Evolutionary conservation across 2,888 invertebrate species (phyloP).

Genomic region (Morpho helenor): DNA sequence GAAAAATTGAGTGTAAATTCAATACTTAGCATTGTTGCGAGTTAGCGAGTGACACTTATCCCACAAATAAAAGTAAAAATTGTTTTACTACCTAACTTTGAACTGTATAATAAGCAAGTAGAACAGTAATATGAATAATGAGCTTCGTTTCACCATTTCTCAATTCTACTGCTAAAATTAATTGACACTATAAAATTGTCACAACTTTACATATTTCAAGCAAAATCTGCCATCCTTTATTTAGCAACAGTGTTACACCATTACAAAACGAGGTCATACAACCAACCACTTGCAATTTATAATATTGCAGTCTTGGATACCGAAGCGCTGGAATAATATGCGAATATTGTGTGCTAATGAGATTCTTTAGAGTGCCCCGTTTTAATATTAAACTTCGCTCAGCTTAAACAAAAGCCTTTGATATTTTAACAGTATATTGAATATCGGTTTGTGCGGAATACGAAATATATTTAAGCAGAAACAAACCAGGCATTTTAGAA

Average conservation of each 20-base stretch:
- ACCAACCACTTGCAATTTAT: constrained; percentile 7
- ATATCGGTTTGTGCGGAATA: not conserved
- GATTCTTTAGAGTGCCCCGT: constrained; percentile 8
- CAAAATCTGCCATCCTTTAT: constrained; percentile 1
- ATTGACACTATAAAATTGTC: no score
- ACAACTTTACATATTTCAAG: not conserved
- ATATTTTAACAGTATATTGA: constrained; percentile 4
- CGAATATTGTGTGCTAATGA: constrained; percentile 6
- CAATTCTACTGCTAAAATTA: no score
- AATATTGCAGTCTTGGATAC: constrained; percentile 7
- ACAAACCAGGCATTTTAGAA: no score
- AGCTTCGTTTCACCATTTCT: no score
- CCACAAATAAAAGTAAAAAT: no score
- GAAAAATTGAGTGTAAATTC: no score
- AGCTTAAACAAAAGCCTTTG: constrained; percentile 7
- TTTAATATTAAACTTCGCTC: constrained; percentile 6
- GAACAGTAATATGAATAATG: no score
- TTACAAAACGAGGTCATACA: not conserved
- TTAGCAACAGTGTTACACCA: not conserved
- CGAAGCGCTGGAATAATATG: constrained; percentile 6
- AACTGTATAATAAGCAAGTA: no score
- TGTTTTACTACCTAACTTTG: no score
- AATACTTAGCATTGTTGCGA: no score
- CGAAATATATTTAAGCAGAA: no score
- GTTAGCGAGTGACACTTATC: no score